Evolutionary conservation across 1,140 invertebrate species (phyloP), one percentile per base, ranked within the genome.

Genomic region (Diploscapter pachys): DNA sequence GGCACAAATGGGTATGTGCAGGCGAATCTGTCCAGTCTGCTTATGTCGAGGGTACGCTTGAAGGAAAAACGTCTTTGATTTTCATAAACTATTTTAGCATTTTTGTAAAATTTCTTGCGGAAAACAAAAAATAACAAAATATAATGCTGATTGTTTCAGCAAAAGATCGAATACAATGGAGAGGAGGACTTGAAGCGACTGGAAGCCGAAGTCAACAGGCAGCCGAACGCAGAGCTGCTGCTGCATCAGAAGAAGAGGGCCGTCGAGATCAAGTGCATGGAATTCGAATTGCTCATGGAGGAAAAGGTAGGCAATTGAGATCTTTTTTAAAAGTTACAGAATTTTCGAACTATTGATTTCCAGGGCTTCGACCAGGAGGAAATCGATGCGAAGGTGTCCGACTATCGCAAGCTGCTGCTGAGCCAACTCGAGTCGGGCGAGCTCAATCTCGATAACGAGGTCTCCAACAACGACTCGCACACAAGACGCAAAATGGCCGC

Each of bases 1-100:
- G 96, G 96, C 64, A 99, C 96, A 0, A 99, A 98, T 89, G 96
- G 96, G 3, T 98, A 96, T 88, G 95, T 99, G 5, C 93, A 95
- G 86, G 89, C 94, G 65, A 99, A 99, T 87, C 91, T 96, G 89
- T 93, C 95, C 2, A 89, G 92, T 81, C 91, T 98, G 9, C 89
- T 92, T 53, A 91, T 91, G 82, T 91, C 91, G 81, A 93, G 75
- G 71, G 82, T 84, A 65, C 68, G 73, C 55, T 5, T 50, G n/a
- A 61, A 55, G 31, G 31, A 31, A 31, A 31, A 31, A 31, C 31
- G 31, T 31, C 31, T 31, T 31, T 31, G 31, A 31, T 31, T 31
- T 31, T 31, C 31, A 31, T 31, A 31, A 31, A 31, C 31, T 31
- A 11, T 5, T 50, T 55, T 55, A 54, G 67, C 31, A 59, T 74